Percentiles rank a stretch among this genome's conserved stretches.
These are phyloP conservation scores for Poeciliopsis prolifica DNA, from an alignment of 2,113 vertebrate genomes.

Conservation along the genomic window DNA sequence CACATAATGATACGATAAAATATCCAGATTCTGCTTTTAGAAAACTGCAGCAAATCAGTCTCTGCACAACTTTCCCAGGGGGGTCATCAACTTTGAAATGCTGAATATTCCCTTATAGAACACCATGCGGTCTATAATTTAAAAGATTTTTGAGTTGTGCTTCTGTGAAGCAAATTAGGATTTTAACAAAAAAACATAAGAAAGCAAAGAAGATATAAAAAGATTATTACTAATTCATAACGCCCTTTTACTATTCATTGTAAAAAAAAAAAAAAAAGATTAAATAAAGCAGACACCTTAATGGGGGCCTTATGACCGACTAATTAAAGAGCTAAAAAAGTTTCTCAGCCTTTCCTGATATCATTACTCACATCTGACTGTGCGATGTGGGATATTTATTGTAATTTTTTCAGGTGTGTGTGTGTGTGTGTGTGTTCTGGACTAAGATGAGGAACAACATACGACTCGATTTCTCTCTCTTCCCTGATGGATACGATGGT, in stretches of 20 bases:
- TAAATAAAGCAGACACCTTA: neutral
- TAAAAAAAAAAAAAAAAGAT: neutral
- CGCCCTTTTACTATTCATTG: neutral
- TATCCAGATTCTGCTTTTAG: no score
- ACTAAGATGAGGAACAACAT: slow-evolving; percentile 4
- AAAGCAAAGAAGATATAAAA: neutral
- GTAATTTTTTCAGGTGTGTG: slow-evolving; percentile 18
- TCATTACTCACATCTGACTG: slow-evolving; percentile 41
- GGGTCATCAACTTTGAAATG: no score
- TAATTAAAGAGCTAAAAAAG: neutral
- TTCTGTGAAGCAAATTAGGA: neutral
- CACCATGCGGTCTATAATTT: neutral
- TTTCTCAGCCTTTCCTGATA: neutral
- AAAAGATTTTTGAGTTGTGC: neutral
- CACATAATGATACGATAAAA: no score
- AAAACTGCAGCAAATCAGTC: no score
- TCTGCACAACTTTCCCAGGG: no score
- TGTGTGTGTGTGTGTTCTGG: slow-evolving; percentile 22
- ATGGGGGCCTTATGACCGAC: neutral
- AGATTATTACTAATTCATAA: neutral
- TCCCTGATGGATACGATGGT: slow-evolving; percentile 60
- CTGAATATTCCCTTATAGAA: no score
- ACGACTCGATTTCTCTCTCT: slow-evolving; percentile 43
- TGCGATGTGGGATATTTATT: slow-evolving; percentile 24
- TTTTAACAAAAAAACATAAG: neutral